Conservation (phyloP, 2,113 vertebrate species). For the Tragelaphus strepsiceros region DNA sequence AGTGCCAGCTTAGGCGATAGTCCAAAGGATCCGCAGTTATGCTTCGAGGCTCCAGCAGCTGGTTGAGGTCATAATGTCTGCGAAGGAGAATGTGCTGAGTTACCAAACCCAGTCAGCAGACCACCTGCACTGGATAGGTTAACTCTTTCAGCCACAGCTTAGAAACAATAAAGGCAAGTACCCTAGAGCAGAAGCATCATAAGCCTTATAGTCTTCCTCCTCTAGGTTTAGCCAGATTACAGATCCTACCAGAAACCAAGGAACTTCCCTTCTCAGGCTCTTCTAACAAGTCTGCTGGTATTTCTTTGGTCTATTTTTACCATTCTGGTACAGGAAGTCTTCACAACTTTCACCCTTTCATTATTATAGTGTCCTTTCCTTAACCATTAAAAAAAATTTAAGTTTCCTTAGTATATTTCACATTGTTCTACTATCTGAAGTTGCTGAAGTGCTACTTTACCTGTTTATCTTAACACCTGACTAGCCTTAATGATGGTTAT, state of each 20-base stretch:
- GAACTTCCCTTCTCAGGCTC: not conserved
- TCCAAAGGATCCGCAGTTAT: constrained; percentile 90
- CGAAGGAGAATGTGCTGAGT: not conserved
- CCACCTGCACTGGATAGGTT: not conserved
- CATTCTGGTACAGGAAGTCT: not conserved
- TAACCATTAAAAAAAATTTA: not conserved
- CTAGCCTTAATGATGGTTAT: not conserved
- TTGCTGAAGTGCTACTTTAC: not conserved
- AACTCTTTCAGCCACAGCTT: not conserved
- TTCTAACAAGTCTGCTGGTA: not conserved
- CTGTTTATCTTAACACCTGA: not conserved
- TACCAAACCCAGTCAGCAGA: not conserved
- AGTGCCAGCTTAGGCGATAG: constrained; percentile 94
- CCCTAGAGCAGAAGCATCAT: not conserved
- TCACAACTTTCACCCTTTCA: not conserved
- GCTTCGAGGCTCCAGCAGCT: constrained; percentile 90
- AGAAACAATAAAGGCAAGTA: constrained; percentile 7
- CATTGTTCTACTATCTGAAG: not conserved
- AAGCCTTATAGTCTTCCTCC: not conserved
- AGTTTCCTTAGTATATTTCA: not conserved
- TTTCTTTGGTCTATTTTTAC: not conserved
- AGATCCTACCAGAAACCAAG: not conserved
- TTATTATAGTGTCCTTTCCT: not conserved
- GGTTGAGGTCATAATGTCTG: constrained; percentile 91
- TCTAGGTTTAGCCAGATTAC: not conserved